Evolutionary conservation across 2,888 invertebrate genomes (phyloP), one percentile per base, ranked within the genome.

Genomic region (Halocaridina rubra): DNA sequence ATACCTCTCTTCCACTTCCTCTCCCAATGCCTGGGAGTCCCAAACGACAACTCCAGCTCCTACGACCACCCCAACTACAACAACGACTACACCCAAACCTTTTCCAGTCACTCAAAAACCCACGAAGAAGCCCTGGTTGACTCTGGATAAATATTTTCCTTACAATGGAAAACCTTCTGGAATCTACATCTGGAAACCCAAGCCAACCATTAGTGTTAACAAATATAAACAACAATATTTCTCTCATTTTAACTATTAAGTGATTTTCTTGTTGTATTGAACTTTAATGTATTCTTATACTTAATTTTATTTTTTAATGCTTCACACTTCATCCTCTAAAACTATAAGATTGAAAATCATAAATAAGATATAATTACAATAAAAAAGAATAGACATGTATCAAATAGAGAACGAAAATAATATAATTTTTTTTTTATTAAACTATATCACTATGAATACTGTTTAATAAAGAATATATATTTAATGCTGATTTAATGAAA

Each of bases 201-300:
- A 69, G 39, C 81, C 81, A 7, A 19, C 69, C 1, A 46, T 80
- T n/a, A 78, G 57, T 29, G 24, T 39, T 3, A 80, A 80, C 19
- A 86, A 81, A 33, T 86, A 80, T 57, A 80, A 72, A 67, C 84
- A 77, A n/a, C 86, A 61, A n/a, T 77, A 77, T 4, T 86, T 86
- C 59, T 76, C 74, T 24, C 86, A 86, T 13, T 86, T 86, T 24
- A 86, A 86, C 59, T 86, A 86, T 33, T 86, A 76, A 46, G 10
- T n/a, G n/a, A n/a, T n/a, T n/a, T n/a, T n/a, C n/a, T n/a, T n/a
- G n/a, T n/a, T n/a, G n/a, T n/a, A n/a, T n/a, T n/a, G n/a, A n/a
- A n/a, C n/a, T n/a, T n/a, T n/a, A n/a, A n/a, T n/a, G n/a, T n/a
- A n/a, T n/a, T n/a, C n/a, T n/a, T n/a, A n/a, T n/a, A n/a, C n/a